Evolutionary conservation across 2,888 invertebrate species (phyloP).

Genomic region (Dynastes tityus): DNA sequence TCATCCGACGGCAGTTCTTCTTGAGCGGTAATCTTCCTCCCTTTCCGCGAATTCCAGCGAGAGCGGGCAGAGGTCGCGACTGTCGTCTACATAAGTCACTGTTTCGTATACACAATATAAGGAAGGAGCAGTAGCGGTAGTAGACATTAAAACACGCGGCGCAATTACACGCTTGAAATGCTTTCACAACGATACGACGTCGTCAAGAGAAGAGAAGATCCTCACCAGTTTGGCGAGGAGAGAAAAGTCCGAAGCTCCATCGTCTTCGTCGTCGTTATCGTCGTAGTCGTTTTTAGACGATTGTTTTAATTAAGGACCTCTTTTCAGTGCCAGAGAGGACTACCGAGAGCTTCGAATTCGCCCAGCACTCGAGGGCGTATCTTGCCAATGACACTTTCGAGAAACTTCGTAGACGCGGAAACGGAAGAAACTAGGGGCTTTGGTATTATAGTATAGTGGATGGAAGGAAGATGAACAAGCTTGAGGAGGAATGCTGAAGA

Average conservation of each 20-base stretch:
- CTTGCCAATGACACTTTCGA: constrained; percentile 55
- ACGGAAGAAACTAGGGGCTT: constrained; percentile 55
- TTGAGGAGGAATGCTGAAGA: constrained; percentile 52
- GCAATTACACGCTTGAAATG: constrained; percentile 54
- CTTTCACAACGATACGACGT: constrained; percentile 43
- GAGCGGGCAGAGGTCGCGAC: constrained; percentile 11
- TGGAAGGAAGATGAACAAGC: neutral
- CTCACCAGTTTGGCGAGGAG: constrained; percentile 37
- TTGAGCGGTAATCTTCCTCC: neutral
- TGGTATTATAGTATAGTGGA: neutral
- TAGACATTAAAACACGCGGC: constrained; percentile 42
- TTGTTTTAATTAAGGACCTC: constrained; percentile 56
- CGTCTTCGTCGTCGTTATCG: neutral
- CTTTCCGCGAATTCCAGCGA: neutral
- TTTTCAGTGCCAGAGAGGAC: constrained; percentile 51
- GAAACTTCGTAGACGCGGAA: constrained; percentile 53
- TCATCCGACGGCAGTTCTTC: neutral
- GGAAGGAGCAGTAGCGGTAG: neutral
- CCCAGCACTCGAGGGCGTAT: constrained; percentile 52
- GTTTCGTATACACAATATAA: constrained; percentile 22
- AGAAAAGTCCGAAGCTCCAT: neutral
- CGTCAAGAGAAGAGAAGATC: constrained; percentile 1
- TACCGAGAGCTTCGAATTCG: constrained; percentile 52
- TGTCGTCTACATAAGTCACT: constrained; percentile 39
- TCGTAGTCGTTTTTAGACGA: constrained; percentile 48